A percentile compares a stretch with the other conserved stretches of the same genome.
These are phyloP conservation scores for Hedychridium roseum DNA, from an alignment of 2,888 invertebrate species.

Conservation along the genomic window DNA sequence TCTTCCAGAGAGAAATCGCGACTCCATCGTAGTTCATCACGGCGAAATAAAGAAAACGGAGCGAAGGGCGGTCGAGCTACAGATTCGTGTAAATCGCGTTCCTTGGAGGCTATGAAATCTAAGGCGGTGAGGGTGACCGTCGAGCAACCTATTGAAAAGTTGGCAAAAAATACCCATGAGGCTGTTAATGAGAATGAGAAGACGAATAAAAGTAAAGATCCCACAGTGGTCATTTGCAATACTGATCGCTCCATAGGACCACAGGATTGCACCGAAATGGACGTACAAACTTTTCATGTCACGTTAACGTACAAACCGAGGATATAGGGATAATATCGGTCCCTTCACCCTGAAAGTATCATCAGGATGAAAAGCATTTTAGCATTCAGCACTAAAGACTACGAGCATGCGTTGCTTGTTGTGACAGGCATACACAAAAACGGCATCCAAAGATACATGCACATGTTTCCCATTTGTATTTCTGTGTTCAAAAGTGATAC, in stretches of 20 bases:
- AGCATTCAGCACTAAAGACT: too few relatives aligned
- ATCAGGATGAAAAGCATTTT: too few relatives aligned
- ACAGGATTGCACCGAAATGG: slow-evolving; percentile 66
- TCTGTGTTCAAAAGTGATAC: too few relatives aligned
- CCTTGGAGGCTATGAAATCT: slow-evolving; percentile 51
- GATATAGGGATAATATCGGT: slow-evolving; percentile 63
- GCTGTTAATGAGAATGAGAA: slow-evolving; percentile 41
- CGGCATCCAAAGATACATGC: too few relatives aligned
- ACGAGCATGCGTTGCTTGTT: too few relatives aligned
- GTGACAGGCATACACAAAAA: too few relatives aligned
- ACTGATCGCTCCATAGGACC: slow-evolving; percentile 46
- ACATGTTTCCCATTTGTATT: too few relatives aligned
- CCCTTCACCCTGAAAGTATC: too few relatives aligned
- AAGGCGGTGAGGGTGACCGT: slow-evolving; percentile 44
- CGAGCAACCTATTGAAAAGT: slow-evolving; percentile 50
- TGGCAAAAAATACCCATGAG: slow-evolving; percentile 48
- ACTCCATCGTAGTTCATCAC: slow-evolving; percentile 66
- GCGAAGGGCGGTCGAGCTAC: slow-evolving; percentile 52
- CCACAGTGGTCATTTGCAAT: slow-evolving; percentile 25
- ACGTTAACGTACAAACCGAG: slow-evolving; percentile 67
- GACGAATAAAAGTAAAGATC: slow-evolving; percentile 35
- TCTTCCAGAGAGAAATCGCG: slow-evolving; percentile 65
- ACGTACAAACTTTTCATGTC: slow-evolving; percentile 66
- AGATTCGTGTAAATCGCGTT: slow-evolving; percentile 52
- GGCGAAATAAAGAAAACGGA: slow-evolving; percentile 67